Evolutionary conservation across 2,888 invertebrate species (phyloP).

Genomic region (Xanthia icteritia): DNA sequence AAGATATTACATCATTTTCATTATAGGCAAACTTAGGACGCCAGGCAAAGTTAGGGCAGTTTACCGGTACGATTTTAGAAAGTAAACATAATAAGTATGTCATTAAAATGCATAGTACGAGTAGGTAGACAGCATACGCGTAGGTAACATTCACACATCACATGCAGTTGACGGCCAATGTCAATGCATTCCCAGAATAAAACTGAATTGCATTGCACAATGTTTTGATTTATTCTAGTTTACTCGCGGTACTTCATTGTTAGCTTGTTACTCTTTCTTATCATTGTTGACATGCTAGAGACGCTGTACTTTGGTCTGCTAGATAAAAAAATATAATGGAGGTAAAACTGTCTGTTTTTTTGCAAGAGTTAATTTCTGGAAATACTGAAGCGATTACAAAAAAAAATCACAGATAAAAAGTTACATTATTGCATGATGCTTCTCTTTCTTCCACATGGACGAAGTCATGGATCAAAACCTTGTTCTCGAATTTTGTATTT

Average conservation of each 20-base stretch:
- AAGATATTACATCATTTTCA: no score
- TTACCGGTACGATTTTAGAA: no score
- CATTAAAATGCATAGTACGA: background rate
- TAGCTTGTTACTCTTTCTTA: background rate
- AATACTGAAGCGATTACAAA: no score
- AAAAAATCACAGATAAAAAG: background rate
- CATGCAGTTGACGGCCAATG: conserved; percentile 12
- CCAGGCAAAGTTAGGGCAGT: no score
- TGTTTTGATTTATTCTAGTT: background rate
- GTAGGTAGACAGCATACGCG: background rate
- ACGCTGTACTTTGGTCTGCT: background rate
- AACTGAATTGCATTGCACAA: background rate
- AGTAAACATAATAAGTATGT: background rate
- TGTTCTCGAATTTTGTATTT: background rate
- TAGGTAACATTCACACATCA: background rate
- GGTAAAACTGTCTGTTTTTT: background rate
- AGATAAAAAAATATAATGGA: background rate
- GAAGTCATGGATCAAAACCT: background rate
- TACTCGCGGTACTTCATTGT: background rate
- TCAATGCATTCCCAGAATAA: conserved; percentile 9
- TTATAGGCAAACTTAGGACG: no score
- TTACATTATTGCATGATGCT: background rate
- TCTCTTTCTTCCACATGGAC: background rate
- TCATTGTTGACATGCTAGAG: background rate
- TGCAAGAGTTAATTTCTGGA: background rate